Evolutionary conservation across 2,797 vertebrate species (phyloP), one percentile per base, ranked within the genome.

Genomic region (Rhadinocentrus ornatus): DNA sequence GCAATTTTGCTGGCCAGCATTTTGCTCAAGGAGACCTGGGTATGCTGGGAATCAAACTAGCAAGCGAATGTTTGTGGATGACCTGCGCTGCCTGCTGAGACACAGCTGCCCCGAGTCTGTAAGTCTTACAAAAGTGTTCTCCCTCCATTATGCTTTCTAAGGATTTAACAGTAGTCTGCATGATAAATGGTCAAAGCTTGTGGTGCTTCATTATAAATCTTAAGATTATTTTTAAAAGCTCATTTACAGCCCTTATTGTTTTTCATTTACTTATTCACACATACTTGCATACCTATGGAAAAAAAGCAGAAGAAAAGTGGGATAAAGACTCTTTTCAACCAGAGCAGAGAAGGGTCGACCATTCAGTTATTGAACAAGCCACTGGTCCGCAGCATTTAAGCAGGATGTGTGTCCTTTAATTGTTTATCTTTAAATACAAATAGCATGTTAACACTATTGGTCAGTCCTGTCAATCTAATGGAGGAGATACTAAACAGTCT

Each of bases 1-100:
- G 29, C 24, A 54, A 69, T 35, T n/a, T 32, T 58, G 34, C 26
- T 37, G 61, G 71, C 57, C 37, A 58, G 41, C 26, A 32, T 69
- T 56, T 64, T 37, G 41, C 34, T 44, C n/a, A 9, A 48, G 56
- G 20, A 57, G 44, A 52, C 20, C 41, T 57, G 4, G 35, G 48
- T 60, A 39, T 69, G 54, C 24, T 44, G 29, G 46, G 54, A 26
- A 53, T 15, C 3, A 46, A 77, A 54, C 34, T n/a, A 70, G 22
- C 12, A 50, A 50, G n/a, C 54, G 41, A 53, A 61, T 27, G 27
- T 64, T 12, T 26, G 32, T 6, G 26, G 54, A 67, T 66, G 62
- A 58, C 31, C 53, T 39, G 26, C 4, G 35, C 1, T 11, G 18
- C 65, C 53, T 56, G 29, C 50, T 55, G 37, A 70, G 74, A 44